Conservation (phyloP, 37 sponge, comb jelly and placozoan species). For the Beroe forskalii region DNA sequence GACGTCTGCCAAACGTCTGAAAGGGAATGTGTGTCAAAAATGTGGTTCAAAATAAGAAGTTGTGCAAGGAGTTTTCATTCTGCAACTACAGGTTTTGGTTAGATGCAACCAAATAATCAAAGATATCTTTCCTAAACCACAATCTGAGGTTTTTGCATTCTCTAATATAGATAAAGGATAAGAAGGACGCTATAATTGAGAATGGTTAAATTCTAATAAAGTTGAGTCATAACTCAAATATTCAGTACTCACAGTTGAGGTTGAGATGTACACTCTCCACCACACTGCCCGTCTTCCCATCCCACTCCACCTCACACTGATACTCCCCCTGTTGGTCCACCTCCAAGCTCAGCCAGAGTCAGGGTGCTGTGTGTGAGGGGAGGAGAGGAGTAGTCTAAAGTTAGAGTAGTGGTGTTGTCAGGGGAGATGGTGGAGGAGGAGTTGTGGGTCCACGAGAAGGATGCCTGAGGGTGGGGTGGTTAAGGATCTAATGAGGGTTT, state of each 20-base stretch:
- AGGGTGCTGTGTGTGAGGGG: not conserved
- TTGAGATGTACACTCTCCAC: not conserved
- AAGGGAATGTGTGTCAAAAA: too few species aligned
- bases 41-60: too few species aligned
- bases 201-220: too few species aligned
- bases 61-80: too few species aligned
- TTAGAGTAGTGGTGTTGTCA: not conserved
- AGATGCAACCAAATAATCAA: too few species aligned
- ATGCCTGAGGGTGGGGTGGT: not conserved
- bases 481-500: too few species aligned
- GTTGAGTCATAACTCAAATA: too few species aligned
- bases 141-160: too few species aligned
- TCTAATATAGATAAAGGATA: too few species aligned
- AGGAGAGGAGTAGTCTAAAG: not conserved
- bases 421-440: not conserved
- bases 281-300: not conserved
- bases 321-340: not conserved
- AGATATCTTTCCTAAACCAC: too few species aligned
- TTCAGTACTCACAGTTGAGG: conserved; percentile 39
- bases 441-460: conserved; percentile 48
- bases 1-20: conserved; percentile 52
- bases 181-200: too few species aligned
- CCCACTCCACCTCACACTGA: not conserved
- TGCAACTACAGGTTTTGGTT: too few species aligned
- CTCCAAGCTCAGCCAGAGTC: not conserved